These are phyloP conservation scores for Eublepharis macularius DNA, from an alignment of 2,113 vertebrate species.

Conservation along the genomic window DNA sequence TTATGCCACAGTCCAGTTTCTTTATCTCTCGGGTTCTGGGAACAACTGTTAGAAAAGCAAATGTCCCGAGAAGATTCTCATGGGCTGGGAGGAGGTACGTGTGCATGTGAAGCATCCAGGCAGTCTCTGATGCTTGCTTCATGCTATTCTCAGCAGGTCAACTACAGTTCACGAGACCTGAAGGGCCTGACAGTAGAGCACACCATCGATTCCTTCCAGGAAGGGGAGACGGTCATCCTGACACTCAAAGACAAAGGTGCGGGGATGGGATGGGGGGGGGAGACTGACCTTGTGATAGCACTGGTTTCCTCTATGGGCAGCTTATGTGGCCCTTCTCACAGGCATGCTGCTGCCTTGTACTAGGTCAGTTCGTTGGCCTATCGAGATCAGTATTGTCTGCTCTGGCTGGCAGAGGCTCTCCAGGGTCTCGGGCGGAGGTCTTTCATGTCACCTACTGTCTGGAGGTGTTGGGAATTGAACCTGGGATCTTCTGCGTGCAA, in stretches of 20 bases:
- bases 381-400: no score
- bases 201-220: conserved; percentile 83
- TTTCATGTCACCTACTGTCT: no score
- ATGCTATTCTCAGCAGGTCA: conserved; percentile 48
- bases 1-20: background rate
- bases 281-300: accelerated
- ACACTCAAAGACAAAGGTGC: conserved; percentile 93
- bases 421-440: no score
- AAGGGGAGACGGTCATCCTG: conserved; percentile 86
- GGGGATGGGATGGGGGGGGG: no score
- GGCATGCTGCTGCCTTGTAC: no score
- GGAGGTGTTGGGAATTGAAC: no score
- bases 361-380: no score
- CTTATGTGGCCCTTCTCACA: no score
- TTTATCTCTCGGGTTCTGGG: background rate
- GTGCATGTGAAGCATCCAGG: no score
- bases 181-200: conserved; percentile 93
- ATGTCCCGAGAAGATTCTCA: background rate
- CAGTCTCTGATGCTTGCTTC: background rate
- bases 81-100: background rate
- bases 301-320: no score
- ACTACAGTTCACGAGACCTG: conserved; percentile 82
- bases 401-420: no score
- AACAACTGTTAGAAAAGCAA: background rate
- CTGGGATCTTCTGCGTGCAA: no score